Evolutionary conservation across 1,140 invertebrate genomes (phyloP).

Genomic region (Drosophila serrata): DNA sequence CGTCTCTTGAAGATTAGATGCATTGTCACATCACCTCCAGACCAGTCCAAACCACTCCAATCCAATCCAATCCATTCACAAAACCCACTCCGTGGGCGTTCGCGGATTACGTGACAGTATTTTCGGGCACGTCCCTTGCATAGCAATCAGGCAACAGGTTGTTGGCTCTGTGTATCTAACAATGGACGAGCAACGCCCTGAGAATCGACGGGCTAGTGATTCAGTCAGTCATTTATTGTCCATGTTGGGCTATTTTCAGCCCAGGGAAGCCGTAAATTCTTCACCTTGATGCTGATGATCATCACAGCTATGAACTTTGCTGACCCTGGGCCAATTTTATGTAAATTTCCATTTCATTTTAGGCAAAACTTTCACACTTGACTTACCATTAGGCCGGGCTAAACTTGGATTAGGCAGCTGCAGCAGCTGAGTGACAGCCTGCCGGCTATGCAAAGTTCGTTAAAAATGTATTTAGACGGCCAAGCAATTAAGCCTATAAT

Average conservation of each 20-base stretch:
- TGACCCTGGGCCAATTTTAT: conserved; percentile 26
- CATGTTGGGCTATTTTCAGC: neutral
- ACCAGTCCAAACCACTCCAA: neutral
- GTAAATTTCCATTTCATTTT: conserved; percentile 6
- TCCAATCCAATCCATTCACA: conserved; percentile 28
- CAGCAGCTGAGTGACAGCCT: conserved; percentile 40
- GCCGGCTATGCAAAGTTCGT: conserved; percentile 55
- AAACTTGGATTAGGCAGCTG: conserved; percentile 42
- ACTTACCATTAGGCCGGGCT: conserved; percentile 18
- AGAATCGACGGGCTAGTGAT: conserved; percentile 21
- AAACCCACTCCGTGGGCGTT: conserved; percentile 25
- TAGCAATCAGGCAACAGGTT: conserved; percentile 60
- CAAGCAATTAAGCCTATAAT: conserved; percentile 75
- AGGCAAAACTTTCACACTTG: conserved; percentile 63
- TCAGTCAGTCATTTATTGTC: conserved; percentile 13
- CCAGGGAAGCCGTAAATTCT: conserved; percentile 21
- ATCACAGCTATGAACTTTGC: conserved; percentile 5
- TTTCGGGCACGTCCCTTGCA: conserved; percentile 62
- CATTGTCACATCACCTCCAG: conserved; percentile 10
- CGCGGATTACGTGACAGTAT: conserved; percentile 74
- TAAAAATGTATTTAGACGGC: conserved; percentile 68
- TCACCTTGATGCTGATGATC: conserved; percentile 8
- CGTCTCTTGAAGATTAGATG: neutral
- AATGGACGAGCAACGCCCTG: conserved; percentile 41
- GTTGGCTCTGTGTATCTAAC: conserved; percentile 20